These are phyloP conservation scores for Andricus grossulariae DNA, from an alignment of 1,140 invertebrate genomes.

Conservation along the genomic window DNA sequence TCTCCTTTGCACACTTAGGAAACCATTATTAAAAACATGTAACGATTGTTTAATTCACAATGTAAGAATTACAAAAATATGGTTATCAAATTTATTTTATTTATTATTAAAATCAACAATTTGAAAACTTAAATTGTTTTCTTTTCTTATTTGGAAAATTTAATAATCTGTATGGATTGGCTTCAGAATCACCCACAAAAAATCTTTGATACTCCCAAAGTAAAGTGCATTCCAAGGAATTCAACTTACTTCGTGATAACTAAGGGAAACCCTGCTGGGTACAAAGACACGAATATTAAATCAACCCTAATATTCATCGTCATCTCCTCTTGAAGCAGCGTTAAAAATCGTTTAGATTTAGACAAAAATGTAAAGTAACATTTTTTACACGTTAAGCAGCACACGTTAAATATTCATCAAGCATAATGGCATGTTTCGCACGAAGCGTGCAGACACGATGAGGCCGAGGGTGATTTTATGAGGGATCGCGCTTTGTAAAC, in stretches of 20 bases:
- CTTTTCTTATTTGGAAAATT: no score
- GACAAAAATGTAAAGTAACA: neutral
- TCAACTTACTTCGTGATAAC: neutral
- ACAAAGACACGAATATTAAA: neutral
- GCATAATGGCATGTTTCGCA: constrained; percentile 28
- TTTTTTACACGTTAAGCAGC: constrained; percentile 9
- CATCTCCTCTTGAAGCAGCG: neutral
- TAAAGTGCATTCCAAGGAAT: no score
- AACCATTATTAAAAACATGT: no score
- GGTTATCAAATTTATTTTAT: no score
- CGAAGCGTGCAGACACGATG: constrained; percentile 25
- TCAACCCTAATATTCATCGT: constrained; percentile 1
- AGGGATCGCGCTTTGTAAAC: constrained; percentile 63
- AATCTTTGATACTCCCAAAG: no score
- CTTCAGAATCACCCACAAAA: no score
- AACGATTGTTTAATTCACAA: no score
- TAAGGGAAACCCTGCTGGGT: neutral
- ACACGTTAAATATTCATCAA: constrained; percentile 30
- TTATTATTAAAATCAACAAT: no score
- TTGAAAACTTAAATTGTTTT: no score
- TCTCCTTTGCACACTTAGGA: no score
- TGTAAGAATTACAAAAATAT: no score
- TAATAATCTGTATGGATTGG: no score
- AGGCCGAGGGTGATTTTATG: constrained; percentile 48
- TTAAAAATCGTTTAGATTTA: constrained; percentile 21